Evolutionary conservation across 2,888 invertebrate genomes (phyloP), one percentile per base, ranked within the genome.

Genomic region (Phoronis australis): DNA sequence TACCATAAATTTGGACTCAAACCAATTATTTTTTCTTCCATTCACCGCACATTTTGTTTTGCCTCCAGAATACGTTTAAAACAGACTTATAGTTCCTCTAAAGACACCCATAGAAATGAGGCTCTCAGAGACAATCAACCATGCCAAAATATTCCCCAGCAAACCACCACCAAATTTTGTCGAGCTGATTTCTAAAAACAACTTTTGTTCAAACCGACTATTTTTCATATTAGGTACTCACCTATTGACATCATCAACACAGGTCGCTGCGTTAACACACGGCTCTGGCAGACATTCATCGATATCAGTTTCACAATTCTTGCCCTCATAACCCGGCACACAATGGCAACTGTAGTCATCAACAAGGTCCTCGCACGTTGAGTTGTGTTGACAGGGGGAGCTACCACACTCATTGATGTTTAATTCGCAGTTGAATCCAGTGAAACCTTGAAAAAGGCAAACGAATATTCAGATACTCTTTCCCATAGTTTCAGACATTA

Each of bases 331-430:
- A 22, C 45, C 45, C 5, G 22, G 24, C 9, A 24, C 23, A 45
- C 45, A 45, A 2, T 23, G 22, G 22, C 45, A 45, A 5, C 23
- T 20, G 25, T 18, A 45, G 9, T 25, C 37, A 37, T 45, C 25
- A 2, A 27, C 24, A 15, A n/a, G 18, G 31, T 45, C 45, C 2
- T 37, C 24, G 21, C 45, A 45, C 5, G 45, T 45, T 9, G 38
- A 12, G 3, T 31, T 31, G 4, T 38, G 21, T 15, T n/a, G 37
- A 38, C 45, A 45, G 3, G 37, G 37, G 18, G n/a, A 23, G 5
- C n/a, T 38, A 15, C 22, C 15, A 24, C 45, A 45, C 2, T 45
- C 45, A n/a, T 45, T 21, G n/a, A 45, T 37, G 20, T 45, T 38
- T 22, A n/a, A 18, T 3, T 45, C 38, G 25, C 45, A 45, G 3